phyloP scores from a whole-genome alignment of 2,888 invertebrate species.

The Strigamia crassipes region DNA sequence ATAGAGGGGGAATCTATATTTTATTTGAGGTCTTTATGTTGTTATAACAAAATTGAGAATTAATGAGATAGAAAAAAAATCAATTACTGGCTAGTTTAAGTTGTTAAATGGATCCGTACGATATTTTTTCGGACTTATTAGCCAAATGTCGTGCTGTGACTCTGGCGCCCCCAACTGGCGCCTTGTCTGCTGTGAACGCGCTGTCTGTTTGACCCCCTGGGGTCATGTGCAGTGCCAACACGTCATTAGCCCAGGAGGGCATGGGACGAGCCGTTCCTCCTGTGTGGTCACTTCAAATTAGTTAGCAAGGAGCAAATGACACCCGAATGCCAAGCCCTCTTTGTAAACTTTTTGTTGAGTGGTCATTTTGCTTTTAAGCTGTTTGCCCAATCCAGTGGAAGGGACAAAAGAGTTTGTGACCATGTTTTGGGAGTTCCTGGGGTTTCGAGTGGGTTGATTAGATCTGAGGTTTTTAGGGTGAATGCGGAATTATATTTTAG shows the following conservation, averaged over 20 bases:
- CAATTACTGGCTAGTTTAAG: background rate
- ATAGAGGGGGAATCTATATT: background rate
- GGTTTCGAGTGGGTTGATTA: background rate
- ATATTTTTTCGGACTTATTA: slow-evolving; percentile 19
- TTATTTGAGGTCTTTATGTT: background rate
- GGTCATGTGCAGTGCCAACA: slow-evolving; percentile 33
- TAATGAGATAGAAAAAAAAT: background rate
- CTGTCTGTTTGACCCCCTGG: slow-evolving; percentile 18
- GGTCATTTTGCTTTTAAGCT: slow-evolving; percentile 25
- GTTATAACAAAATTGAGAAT: background rate
- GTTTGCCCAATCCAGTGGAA: slow-evolving; percentile 14
- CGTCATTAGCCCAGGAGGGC: slow-evolving; percentile 33
- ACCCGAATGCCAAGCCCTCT: slow-evolving; percentile 28
- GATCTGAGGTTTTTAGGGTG: slow-evolving; percentile 4
- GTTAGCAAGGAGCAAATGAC: slow-evolving; percentile 31
- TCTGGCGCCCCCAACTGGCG: slow-evolving; percentile 32
- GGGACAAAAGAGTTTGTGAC: slow-evolving; percentile 3
- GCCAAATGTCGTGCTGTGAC: slow-evolving; percentile 26
- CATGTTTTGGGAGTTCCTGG: background rate
- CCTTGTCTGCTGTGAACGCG: slow-evolving; percentile 20
- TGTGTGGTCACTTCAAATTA: slow-evolving; percentile 35
- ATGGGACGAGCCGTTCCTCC: slow-evolving; percentile 29
- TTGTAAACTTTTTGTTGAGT: slow-evolving; percentile 33
- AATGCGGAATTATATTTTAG: background rate
- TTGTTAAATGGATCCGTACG: slow-evolving; percentile 1